These are phyloP conservation scores for Melanostoma mellinum DNA, from an alignment of 2,888 invertebrate genomes.

Conservation along the genomic window DNA sequence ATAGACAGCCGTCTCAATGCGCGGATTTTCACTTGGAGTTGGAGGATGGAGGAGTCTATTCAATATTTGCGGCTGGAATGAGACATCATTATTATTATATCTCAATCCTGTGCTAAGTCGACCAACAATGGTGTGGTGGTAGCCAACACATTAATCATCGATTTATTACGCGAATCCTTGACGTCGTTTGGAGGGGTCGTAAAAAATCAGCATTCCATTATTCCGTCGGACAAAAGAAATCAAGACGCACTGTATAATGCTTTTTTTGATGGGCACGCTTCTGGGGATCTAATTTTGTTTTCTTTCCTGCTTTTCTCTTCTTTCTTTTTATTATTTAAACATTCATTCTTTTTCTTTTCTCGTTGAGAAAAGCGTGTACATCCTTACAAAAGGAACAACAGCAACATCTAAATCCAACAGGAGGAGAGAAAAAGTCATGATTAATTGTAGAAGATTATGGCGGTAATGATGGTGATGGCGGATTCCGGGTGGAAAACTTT, in stretches of 20 bases:
- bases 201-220: constrained; percentile 28
- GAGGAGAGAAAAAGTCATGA: constrained; percentile 45
- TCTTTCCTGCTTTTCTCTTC: constrained; percentile 24
- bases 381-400: constrained; percentile 26
- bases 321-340: constrained; percentile 48
- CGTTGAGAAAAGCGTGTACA: neutral
- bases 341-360: neutral
- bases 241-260: constrained; percentile 64
- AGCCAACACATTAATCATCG: constrained; percentile 68
- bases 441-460: constrained; percentile 68
- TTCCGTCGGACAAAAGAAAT: constrained; percentile 48
- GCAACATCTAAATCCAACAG: neutral
- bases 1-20: constrained; percentile 40
- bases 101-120: constrained; percentile 59
- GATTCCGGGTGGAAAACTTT: constrained; percentile 64
- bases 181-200: neutral
- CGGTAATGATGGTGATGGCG: constrained; percentile 64
- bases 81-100: constrained; percentile 54
- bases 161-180: constrained; percentile 58
- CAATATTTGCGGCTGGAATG: neutral
- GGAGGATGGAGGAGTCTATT: neutral
- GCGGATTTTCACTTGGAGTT: neutral
- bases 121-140: constrained; percentile 53
- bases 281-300: constrained; percentile 22
- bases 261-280: constrained; percentile 51